phyloP scores from a whole-genome alignment of 2,888 invertebrate genomes.

The Drosophila mulleri region DNA sequence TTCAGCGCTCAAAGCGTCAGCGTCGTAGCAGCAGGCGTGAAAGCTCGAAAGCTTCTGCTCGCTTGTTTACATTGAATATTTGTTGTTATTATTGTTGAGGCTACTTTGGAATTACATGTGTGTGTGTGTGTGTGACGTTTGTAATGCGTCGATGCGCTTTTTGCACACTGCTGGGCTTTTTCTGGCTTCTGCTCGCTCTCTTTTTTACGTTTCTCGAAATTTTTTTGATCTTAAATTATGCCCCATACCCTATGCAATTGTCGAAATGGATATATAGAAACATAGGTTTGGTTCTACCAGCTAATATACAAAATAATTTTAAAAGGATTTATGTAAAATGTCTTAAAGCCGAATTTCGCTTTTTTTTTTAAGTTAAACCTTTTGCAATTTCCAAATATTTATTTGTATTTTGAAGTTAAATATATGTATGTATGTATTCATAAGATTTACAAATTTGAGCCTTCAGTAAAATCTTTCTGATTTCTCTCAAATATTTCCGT shows the following conservation, averaged over 20 bases:
- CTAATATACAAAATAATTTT: neutral
- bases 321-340: neutral
- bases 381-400: too few relatives aligned
- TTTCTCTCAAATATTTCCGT: neutral
- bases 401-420: too few relatives aligned
- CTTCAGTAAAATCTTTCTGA: neutral
- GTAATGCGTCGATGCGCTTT: conserved; percentile 61
- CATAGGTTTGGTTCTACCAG: neutral
- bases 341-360: neutral
- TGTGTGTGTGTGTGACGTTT: conserved; percentile 21
- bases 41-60: conserved; percentile 58
- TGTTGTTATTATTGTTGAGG: conserved; percentile 13
- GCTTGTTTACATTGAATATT: conserved; percentile 37
- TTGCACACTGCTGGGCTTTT: conserved; percentile 64
- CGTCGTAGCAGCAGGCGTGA: conserved; percentile 39
- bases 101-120: conserved; percentile 6
- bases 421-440: too few relatives aligned
- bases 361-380: neutral
- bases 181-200: conserved; percentile 23
- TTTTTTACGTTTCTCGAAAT: conserved; percentile 24
- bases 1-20: conserved; percentile 33
- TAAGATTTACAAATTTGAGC: too few relatives aligned
- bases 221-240: neutral
- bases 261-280: neutral
- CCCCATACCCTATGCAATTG: neutral